phyloP scores from a whole-genome alignment of 2,113 vertebrate genomes.

The Phylloscopus trochilus region DNA sequence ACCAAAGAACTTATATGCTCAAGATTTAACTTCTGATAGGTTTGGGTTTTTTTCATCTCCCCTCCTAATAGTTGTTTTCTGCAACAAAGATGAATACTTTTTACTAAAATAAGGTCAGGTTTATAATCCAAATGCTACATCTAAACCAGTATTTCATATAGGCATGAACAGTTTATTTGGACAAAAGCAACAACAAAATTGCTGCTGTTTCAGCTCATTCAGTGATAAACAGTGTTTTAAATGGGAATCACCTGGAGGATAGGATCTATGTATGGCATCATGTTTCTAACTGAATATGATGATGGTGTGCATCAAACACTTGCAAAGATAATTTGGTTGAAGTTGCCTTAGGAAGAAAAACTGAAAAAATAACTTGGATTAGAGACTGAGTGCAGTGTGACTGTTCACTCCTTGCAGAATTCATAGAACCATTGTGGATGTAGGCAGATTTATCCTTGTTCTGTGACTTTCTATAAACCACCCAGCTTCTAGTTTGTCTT shows the following conservation, averaged over 20 bases:
- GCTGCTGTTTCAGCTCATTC: not conserved
- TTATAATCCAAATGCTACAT: not conserved
- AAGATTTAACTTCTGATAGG: not conserved
- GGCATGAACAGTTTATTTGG: not conserved
- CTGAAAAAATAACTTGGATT: not conserved
- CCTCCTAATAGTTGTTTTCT: not conserved
- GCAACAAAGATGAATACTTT: not conserved
- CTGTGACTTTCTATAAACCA: not conserved
- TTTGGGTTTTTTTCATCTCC: not conserved
- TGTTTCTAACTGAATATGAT: not conserved
- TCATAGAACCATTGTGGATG: not conserved
- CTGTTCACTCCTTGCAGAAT: not conserved
- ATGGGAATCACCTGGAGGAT: not conserved
- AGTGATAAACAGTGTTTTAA: not conserved
- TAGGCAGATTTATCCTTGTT: not conserved
- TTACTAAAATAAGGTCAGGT: not conserved
- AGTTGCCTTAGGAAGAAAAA: not conserved
- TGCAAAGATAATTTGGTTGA: not conserved
- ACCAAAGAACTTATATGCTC: not conserved
- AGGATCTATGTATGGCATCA: not conserved
- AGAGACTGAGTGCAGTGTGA: not conserved
- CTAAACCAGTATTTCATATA: not conserved
- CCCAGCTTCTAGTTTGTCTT: not conserved
- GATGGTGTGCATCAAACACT: not conserved
- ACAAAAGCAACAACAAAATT: not conserved